Base-by-base conservation (phyloP, 2,888 invertebrate genomes). In the Nemapogon koenigi region DNA sequence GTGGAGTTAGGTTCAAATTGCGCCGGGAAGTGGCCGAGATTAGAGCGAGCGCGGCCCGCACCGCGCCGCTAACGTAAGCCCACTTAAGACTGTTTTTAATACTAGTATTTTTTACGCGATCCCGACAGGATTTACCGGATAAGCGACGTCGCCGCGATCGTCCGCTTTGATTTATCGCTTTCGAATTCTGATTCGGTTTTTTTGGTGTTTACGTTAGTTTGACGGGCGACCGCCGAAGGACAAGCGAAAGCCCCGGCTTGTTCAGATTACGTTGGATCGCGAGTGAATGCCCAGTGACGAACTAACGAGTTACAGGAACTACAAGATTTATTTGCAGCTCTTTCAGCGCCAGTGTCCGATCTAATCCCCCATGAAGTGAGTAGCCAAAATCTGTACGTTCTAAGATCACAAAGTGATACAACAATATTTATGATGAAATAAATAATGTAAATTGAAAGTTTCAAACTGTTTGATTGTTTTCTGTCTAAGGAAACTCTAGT, bases 21-120 rank as follows among this genome's bases (percentile, higher is more conserved):
- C 82, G 84, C 72, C 84, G 85, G 85, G 84, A 84, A 85, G 85
- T 85, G 85, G 84, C 82, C 84, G 83, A 85, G 85, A 85, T 85
- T 85, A 85, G 83, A 83, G 83, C 67, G 66, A 66, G 62, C 81
- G 81, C 83, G 83, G 83, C 81, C 82, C 82, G 81, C 81, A 76
- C 75, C 81, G 76, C 78, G 80, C 72, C 75, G 78, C 81, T 81
- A 69, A 65, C 73, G 79, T 84, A 85, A 85, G 84, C 84, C 82
- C 82, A 78, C 78, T 84, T 85, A 85, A 85, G 84, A 84, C 84
- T 78, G 75, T 84, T 85, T 85, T 84, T 84, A 85, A 85, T 85
- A 85, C 85, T 84, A 84, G 83, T 83, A 81, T 80, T 80, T 80
- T 80, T 79, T 79, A 79, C 78, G 76, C 75, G 75, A 76, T 75